phyloP scores from a whole-genome alignment of 1,140 invertebrate genomes.

The Maconellicoccus hirsutus region DNA sequence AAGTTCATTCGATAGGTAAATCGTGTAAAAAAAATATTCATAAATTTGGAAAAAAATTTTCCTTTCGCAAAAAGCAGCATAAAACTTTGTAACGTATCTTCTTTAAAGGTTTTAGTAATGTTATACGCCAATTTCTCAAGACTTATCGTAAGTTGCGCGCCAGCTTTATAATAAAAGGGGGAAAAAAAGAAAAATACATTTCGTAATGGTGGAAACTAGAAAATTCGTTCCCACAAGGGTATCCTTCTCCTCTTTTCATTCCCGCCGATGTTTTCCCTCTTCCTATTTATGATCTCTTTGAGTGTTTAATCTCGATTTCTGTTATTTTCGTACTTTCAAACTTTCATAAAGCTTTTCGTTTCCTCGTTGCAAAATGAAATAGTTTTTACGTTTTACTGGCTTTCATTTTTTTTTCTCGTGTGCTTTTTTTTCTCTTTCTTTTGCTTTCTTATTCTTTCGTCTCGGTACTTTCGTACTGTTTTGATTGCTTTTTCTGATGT shows the following conservation, averaged over 20 bases:
- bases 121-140: constrained; percentile 8
- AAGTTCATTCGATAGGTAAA: no score
- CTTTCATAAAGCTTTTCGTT: constrained; percentile 4
- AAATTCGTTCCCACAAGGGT: constrained; percentile 7
- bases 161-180: constrained; percentile 9
- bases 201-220: neutral
- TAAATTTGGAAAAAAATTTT: neutral
- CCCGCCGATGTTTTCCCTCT: neutral
- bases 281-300: constrained; percentile 9
- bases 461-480: neutral
- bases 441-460: neutral
- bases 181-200: constrained; percentile 1
- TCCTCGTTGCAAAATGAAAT: neutral
- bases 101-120: constrained; percentile 9
- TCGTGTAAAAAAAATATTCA: neutral
- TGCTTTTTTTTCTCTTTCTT: neutral
- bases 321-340: constrained; percentile 9
- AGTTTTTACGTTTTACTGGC: neutral
- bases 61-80: neutral
- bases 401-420: neutral
- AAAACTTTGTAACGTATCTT: neutral
- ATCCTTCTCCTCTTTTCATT: neutral
- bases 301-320: constrained; percentile 9
- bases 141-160: constrained; percentile 7
- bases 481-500: no score